Evolutionary conservation across 37 sponge, comb jelly and placozoan species (phyloP).

Genomic region (Chondrilla cf. caribensis): DNA sequence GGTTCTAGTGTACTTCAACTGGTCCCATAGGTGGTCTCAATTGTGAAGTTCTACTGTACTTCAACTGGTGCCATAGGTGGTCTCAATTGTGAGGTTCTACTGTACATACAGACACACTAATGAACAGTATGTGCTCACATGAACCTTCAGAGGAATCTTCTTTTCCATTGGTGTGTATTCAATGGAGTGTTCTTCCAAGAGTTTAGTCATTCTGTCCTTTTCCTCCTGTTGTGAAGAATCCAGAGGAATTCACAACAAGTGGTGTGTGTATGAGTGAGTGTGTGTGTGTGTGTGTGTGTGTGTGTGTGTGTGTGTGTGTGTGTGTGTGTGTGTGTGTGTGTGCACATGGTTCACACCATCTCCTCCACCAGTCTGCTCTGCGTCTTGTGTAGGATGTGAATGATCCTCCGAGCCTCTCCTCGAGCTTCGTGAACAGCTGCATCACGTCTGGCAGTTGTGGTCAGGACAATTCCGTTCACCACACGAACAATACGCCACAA

Average conservation of each 20-base stretch:
- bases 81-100: too few species aligned
- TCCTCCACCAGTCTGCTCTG: slow-evolving; percentile 33
- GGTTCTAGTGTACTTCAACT: too few species aligned
- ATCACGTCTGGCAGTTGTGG: slow-evolving; percentile 49
- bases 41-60: too few species aligned
- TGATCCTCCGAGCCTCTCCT: slow-evolving; percentile 32
- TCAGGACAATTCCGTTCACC: slow-evolving; percentile 80
- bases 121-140: too few species aligned
- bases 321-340: too few species aligned
- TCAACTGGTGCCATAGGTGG: too few species aligned
- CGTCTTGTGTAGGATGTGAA: slow-evolving; percentile 59
- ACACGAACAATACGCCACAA: slow-evolving; percentile 92
- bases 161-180: background rate
- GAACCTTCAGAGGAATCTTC: background rate
- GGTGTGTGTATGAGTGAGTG: background rate
- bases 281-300: too few species aligned
- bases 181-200: background rate
- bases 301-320: too few species aligned
- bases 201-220: background rate
- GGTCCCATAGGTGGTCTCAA: too few species aligned
- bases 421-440: slow-evolving; percentile 34
- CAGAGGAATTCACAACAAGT: too few species aligned
- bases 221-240: too few species aligned
- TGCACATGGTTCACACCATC: slow-evolving; percentile 45
- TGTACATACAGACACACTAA: too few species aligned